Evolutionary conservation across 2,888 invertebrate genomes (phyloP), one percentile per base, ranked within the genome.

Genomic region (Copidosoma aretas): DNA sequence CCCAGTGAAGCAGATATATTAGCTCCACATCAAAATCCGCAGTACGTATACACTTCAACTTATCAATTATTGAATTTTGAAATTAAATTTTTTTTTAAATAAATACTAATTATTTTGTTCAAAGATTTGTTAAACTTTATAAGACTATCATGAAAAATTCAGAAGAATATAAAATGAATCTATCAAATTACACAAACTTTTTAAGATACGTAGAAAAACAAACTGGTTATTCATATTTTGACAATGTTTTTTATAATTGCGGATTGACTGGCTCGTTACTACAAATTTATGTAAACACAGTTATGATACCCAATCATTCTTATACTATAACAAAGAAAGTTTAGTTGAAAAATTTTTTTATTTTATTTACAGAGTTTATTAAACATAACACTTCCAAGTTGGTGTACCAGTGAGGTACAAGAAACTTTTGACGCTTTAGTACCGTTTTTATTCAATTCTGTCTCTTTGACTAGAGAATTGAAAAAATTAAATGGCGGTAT

Each of bases 401-500:
- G 65, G 61, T 61, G 19, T 12, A 60, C 52, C 17, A 61, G 60
- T 2, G 53, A 61, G 15, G 22, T 61, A 14, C 17, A 21, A 0
- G 17, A 15, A 19, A 59, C 10, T n/a, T 1, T 65, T 1, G 21
- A 17, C 1, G 53, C 65, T 14, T 8, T 65, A 3, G 49, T 39
- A 10, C 15, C 12, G 10, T 19, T 65, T 1, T 5, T 15, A 15
- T 15, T 60, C 14, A 52, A 65, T 12, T 8, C 41, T 1, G 53
- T 60, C 58, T 64, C 60, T 4, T 19, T 3, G 19, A 61, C 60
- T 1, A 12, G 14, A 3, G 19, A 58, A 43, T 25, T 69, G n/a
- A 69, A 61, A 12, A 64, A 53, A 53, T 12, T 64, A 19, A 61
- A 60, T 32, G 69, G 69, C 1, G 69, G 69, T 10, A 56, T 53